Evolutionary conservation across 2,888 invertebrate genomes (phyloP), one percentile per base, ranked within the genome.

Genomic region (Neocrepidodera transversa): DNA sequence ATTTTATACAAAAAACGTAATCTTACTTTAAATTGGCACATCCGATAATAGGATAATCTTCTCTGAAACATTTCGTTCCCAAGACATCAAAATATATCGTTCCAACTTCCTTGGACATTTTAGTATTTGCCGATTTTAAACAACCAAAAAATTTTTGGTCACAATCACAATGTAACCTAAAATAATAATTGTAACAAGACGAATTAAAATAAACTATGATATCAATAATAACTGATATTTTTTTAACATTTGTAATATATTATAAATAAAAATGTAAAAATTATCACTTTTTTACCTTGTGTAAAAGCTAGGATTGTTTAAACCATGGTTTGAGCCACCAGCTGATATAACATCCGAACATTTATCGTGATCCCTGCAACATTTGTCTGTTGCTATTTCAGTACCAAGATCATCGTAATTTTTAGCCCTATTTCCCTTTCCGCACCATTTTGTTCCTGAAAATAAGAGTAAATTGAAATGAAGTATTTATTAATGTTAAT

Each of bases 371-470:
- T 84, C 84, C 13, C 90, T 79, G 68, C 92, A 92, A 71, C 92
- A 92, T 45, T 78, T 82, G 72, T 92, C 92, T 0, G 89, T 85
- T 36, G 84, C 83, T 5, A 73, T 71, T 38, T 85, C 82, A 0
- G 76, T 66, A 0, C 92, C 92, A 20, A 91, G 79, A 72, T 91
- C 91, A 20, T 87, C 81, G 70, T 85, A 84, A 66, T 82, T 79
- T 0, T 78, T 77, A 0, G 91, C 89, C 7, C 83, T 74, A 70
- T 86, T 86, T 2, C 91, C 91, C 0, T 87, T 81, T 0, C 92
- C 92, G 71, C 92, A 92, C 91, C 91, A 92, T 79, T 91, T 91
- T 0, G 92, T 92, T 1, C 91, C 92, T 83, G 26, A 16, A 48
- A 49, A 1, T 16, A n/a, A n/a, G n/a, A n/a, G n/a, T n/a, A n/a